A percentile compares a stretch with the other conserved stretches of the same genome.
phyloP scores from a whole-genome alignment of 23 tunicate species.

The Corella eumyota region DNA sequence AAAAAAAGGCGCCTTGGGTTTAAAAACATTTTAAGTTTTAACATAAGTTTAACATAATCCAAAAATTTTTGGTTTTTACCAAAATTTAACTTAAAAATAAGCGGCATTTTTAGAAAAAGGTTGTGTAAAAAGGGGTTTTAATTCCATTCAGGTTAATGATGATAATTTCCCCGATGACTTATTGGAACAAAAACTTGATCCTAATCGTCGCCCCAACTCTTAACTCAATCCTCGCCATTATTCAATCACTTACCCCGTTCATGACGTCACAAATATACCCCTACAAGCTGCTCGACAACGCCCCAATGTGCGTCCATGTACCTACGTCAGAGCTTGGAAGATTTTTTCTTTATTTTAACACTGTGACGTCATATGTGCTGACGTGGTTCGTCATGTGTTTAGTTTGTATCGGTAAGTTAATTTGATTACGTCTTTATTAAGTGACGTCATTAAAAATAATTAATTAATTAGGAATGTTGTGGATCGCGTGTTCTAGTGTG shows the following conservation, averaged over 20 bases:
- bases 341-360: background rate
- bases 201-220: background rate
- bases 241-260: background rate
- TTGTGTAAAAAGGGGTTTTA: too few species aligned
- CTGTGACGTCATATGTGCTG: background rate
- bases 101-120: too few species aligned
- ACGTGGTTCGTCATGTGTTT: background rate
- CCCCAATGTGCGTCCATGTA: background rate
- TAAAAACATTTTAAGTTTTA: too few species aligned
- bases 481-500: background rate
- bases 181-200: background rate
- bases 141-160: background rate
- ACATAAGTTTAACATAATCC: too few species aligned
- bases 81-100: too few species aligned
- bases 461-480: constrained; percentile 2
- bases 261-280: background rate
- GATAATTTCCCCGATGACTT: constrained; percentile 1
- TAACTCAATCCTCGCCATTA: background rate
- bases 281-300: background rate
- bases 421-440: background rate
- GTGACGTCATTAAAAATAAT: too few species aligned
- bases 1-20: too few species aligned
- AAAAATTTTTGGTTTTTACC: too few species aligned
- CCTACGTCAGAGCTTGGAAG: background rate
- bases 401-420: background rate